A percentile compares a stretch with the other conserved stretches of the same genome.
These are phyloP conservation scores for Discoglossus pictus DNA, from an alignment of 2,797 vertebrate genomes.

Conservation along the genomic window DNA sequence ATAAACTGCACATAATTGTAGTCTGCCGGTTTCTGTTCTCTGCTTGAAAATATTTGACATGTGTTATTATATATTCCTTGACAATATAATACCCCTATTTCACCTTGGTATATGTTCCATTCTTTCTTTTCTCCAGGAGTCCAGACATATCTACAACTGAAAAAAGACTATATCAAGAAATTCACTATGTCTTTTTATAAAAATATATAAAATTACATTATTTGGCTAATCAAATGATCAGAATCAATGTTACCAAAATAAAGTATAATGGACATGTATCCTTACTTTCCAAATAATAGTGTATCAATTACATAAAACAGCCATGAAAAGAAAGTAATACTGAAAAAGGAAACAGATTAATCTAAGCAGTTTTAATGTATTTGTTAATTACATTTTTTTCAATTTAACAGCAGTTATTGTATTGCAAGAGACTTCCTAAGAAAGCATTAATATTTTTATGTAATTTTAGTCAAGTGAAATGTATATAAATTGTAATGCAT, in stretches of 20 bases:
- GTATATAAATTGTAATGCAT: too few species aligned
- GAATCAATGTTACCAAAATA: not conserved
- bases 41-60: slow-evolving; percentile 9
- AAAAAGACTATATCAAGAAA: slow-evolving; percentile 5
- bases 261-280: too few species aligned
- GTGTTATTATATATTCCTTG: slow-evolving; percentile 11
- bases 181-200: not conserved
- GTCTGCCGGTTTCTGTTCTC: not conserved
- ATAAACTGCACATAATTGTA: slow-evolving; percentile 31
- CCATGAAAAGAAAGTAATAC: too few species aligned
- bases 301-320: too few species aligned
- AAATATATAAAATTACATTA: slow-evolving; percentile 7
- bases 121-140: not conserved
- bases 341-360: too few species aligned
- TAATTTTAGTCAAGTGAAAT: too few species aligned
- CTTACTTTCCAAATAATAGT: too few species aligned
- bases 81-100: slow-evolving; percentile 23
- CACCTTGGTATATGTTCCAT: not conserved
- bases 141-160: not conserved
- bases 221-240: slow-evolving; percentile 22
- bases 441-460: too few species aligned
- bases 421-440: too few species aligned
- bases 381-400: too few species aligned
- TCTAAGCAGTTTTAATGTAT: too few species aligned
- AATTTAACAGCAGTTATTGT: too few species aligned